Base-by-base conservation (phyloP, 2,888 invertebrate species). In the Mystacides longicornis region DNA sequence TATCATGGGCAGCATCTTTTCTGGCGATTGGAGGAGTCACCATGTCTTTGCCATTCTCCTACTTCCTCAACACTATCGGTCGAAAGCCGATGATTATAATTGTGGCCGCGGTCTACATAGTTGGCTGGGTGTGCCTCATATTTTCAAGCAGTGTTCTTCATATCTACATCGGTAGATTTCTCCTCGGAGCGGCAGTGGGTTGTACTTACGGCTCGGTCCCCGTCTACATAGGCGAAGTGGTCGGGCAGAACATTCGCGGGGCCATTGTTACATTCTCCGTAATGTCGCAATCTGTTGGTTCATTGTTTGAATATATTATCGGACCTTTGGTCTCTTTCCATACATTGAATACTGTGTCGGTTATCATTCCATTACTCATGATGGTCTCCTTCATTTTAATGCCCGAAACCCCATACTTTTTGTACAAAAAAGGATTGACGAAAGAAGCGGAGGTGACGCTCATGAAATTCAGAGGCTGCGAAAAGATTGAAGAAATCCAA, bases 1-100 rank as follows among this genome's bases (percentile, higher is more conserved):
- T 61, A 47, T 61, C 61, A 52, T 61, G 61, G 61, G 53, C 57
- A 1, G 61, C 61, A 3, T 57, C 61, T 11, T 49, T 61, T 45
- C 16, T 61, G 22, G 59, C 59, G n/a, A 52, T 61, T 19, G 61
- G 61, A 7, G 61, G 61, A 20, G 55, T 57, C 19, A 53, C 57
- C 11, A 57, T 57, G 23, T 51, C 61, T 18, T 50, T 61, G 16
- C 59, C 59, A 3, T 61, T 52, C 49, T 57, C 59, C 23, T 61
- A 59, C 49, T 53, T 61, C 23, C 55, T 59, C 3, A 61, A 61
- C 56, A 59, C 46, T 14, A 37, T 59, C 20, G 61, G 61, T 19
- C 57, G 61, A 43, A 58, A 57, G 37, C 57, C 59, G 14, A 57
- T 61, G 57, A 57, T 61, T 11, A 46, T 61, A 23, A 11, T 51